A percentile compares a stretch with the other conserved stretches of the same genome.
These are phyloP conservation scores for Epizoanthus illoricatus DNA, from an alignment of 92 coral and sea anemone species.

Conservation along the genomic window DNA sequence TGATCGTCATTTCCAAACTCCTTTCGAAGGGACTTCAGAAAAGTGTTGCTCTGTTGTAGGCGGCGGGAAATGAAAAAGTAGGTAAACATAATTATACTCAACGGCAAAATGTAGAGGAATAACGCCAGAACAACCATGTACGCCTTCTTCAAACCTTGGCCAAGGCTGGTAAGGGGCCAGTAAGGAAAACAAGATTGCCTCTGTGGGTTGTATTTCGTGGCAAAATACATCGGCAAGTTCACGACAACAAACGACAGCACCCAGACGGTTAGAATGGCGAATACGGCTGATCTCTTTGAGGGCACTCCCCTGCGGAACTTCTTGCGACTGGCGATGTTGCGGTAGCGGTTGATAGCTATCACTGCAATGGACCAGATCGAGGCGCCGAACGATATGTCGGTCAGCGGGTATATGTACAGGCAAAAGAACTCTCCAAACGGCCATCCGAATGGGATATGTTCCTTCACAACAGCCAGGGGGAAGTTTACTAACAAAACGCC, in stretches of 20 bases:
- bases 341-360: conserved; percentile 77
- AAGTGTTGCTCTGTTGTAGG: conserved; percentile 10
- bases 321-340: conserved; percentile 58
- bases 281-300: conserved; percentile 39
- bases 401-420: conserved; percentile 65
- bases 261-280: conserved; percentile 65
- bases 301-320: conserved; percentile 31
- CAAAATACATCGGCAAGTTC: conserved; percentile 54
- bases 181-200: conserved; percentile 1
- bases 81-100: conserved; percentile 8
- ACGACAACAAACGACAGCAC: conserved; percentile 59
- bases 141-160: not conserved
- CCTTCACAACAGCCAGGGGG: conserved; percentile 53
- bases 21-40: conserved; percentile 16
- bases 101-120: conserved; percentile 11
- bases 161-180: conserved; percentile 15
- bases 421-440: conserved; percentile 62
- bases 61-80: conserved; percentile 38
- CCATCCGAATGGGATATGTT: conserved; percentile 45
- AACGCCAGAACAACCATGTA: not conserved
- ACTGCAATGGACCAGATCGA: conserved; percentile 86
- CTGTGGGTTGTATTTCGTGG: not conserved
- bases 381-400: conserved; percentile 78
- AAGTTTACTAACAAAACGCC: conserved; percentile 69
- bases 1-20: not conserved